A percentile compares a stretch with the other conserved stretches of the same genome.
These are phyloP conservation scores for Orchesella flavescens DNA, from an alignment of 2,888 invertebrate species.

Conservation along the genomic window DNA sequence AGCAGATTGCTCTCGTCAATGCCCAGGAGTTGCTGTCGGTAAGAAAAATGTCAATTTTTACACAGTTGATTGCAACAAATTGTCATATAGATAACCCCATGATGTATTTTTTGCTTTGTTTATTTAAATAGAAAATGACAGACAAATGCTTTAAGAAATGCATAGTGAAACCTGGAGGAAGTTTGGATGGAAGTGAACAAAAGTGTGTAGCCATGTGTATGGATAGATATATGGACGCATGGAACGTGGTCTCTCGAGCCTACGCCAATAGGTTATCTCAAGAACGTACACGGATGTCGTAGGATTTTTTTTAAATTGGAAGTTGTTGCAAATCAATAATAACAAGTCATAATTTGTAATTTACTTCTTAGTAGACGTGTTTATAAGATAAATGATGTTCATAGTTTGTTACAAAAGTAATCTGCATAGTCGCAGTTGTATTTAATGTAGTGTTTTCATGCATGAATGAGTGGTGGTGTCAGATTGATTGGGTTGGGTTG, in stretches of 20 bases:
- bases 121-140: slow-evolving; percentile 87
- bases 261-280: slow-evolving; percentile 89
- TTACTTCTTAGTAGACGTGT: slow-evolving; percentile 2
- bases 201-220: slow-evolving; percentile 98
- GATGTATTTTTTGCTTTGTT: slow-evolving; percentile 13
- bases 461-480: no score
- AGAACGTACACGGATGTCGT: slow-evolving; percentile 76
- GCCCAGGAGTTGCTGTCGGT: slow-evolving; percentile 93
- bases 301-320: slow-evolving; percentile 2
- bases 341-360: slow-evolving; percentile 24
- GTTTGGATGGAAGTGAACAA: slow-evolving; percentile 76
- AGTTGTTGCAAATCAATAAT: neutral
- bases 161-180: slow-evolving; percentile 90
- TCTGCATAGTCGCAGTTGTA: no score
- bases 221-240: slow-evolving; percentile 96
- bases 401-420: no score
- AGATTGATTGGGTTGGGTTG: no score
- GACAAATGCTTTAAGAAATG: slow-evolving; percentile 98
- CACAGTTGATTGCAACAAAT: neutral
- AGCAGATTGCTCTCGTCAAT: slow-evolving; percentile 94
- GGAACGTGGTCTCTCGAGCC: slow-evolving; percentile 92
- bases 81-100: no score
- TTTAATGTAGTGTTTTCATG: no score
- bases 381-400: neutral
- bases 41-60: slow-evolving; percentile 72